Percentiles rank a stretch among this genome's conserved stretches.
phyloP scores from a whole-genome alignment of 2,888 invertebrate species.

The Salticus scenicus region DNA sequence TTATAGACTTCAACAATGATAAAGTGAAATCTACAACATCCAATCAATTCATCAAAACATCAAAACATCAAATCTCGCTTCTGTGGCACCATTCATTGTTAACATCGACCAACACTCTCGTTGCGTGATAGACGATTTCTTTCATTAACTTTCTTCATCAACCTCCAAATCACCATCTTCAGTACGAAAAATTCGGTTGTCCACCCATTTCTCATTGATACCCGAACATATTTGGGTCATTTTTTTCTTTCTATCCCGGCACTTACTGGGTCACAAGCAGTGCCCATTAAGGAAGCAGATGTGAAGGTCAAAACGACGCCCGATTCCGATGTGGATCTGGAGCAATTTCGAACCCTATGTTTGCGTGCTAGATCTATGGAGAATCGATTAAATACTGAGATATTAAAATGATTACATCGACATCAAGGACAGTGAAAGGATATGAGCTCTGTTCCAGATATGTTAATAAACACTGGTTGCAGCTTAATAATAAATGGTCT shows the following conservation, averaged over 20 bases:
- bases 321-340: background rate
- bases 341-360: background rate
- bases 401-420: background rate
- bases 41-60: too few species aligned
- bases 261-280: background rate
- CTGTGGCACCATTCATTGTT: too few species aligned
- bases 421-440: background rate
- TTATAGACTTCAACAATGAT: too few species aligned
- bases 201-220: background rate
- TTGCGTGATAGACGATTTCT: too few species aligned
- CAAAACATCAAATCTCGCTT: too few species aligned
- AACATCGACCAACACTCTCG: too few species aligned
- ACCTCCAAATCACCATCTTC: too few species aligned
- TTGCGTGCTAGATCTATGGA: background rate
- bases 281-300: slow-evolving; percentile 2
- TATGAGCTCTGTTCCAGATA: background rate
- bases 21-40: too few species aligned
- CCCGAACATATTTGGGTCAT: background rate
- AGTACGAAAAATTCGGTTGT: background rate
- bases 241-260: background rate
- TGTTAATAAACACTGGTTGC: background rate
- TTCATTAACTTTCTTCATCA: too few species aligned
- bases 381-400: background rate
- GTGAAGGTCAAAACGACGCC: background rate
- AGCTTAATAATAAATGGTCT: too few species aligned